phyloP scores from a whole-genome alignment of 2,888 invertebrate species.

The Lasioglossum figueresi region DNA sequence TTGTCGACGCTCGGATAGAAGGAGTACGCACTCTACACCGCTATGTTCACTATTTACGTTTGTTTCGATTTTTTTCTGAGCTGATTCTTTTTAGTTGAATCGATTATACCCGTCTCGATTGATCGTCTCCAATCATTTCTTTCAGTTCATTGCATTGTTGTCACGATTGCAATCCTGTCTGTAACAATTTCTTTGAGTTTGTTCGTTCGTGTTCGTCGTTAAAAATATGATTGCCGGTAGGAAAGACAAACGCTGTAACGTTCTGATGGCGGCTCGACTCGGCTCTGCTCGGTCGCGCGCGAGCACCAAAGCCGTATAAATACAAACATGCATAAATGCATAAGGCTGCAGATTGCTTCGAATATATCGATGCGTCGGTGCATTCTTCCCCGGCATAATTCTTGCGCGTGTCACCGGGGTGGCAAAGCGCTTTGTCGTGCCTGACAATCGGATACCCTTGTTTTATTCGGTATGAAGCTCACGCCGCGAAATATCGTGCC shows the following conservation, averaged over 20 bases:
- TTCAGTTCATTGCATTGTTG: not conserved
- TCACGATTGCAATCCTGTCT: not conserved
- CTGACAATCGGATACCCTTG: conserved; percentile 5
- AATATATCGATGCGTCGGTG: conserved; percentile 22
- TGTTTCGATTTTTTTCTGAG: too few species aligned
- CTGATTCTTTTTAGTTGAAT: too few species aligned
- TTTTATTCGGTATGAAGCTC: not conserved
- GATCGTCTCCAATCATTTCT: not conserved
- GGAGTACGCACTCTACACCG: too few species aligned
- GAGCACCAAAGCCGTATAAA: not conserved
- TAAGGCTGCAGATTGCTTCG: conserved; percentile 22
- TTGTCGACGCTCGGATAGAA: too few species aligned
- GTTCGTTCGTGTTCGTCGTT: not conserved
- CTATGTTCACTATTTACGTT: too few species aligned
- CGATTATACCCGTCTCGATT: not conserved
- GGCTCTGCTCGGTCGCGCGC: not conserved
- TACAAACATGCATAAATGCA: conserved; percentile 20
- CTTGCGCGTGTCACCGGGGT: conserved; percentile 17
- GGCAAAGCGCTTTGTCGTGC: conserved; percentile 23
- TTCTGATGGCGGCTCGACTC: not conserved
- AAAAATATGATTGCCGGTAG: not conserved
- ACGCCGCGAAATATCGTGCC: not conserved
- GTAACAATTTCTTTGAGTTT: not conserved
- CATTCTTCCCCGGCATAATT: conserved; percentile 27
- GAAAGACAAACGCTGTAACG: not conserved